phyloP scores from a whole-genome alignment of 2,888 invertebrate species.

The Seladonia tumulorum region DNA sequence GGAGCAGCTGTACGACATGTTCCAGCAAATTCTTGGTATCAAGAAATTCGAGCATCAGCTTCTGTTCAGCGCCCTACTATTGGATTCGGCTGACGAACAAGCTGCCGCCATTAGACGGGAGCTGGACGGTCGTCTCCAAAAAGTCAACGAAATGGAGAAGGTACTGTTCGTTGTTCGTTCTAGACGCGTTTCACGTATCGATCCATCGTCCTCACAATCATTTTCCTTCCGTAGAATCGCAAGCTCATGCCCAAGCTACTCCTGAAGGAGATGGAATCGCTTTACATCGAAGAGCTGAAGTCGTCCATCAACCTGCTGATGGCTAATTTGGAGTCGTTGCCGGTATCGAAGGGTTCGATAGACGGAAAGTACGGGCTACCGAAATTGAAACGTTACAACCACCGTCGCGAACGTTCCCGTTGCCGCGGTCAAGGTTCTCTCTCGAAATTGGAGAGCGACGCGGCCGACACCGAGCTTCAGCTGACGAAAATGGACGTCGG shows the following conservation, averaged over 20 bases:
- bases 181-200: too few relatives aligned
- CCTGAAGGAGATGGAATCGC: conserved; percentile 99
- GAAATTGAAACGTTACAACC: conserved; percentile 99
- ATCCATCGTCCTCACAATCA: not conserved
- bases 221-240: conserved; percentile 89
- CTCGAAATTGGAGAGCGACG: conserved; percentile 96
- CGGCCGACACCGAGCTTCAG: conserved; percentile 97
- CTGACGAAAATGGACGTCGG: conserved; percentile 99
- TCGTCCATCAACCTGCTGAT: conserved; percentile 99
- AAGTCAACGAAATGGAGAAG: conserved; percentile 98
- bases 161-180: conserved; percentile 84
- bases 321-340: conserved; percentile 99
- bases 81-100: conserved; percentile 99
- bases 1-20: conserved; percentile 99
- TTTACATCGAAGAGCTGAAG: conserved; percentile 99
- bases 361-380: conserved; percentile 99
- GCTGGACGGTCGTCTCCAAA: conserved; percentile 98
- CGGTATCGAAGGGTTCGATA: conserved; percentile 98
- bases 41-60: conserved; percentile 99
- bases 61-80: conserved; percentile 98
- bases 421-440: conserved; percentile 93
- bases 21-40: conserved; percentile 98
- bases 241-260: conserved; percentile 99
- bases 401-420: conserved; percentile 86
- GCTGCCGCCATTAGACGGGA: conserved; percentile 99